Conservation (phyloP, 2,888 invertebrate species). For the Crepidodera aurea region DNA sequence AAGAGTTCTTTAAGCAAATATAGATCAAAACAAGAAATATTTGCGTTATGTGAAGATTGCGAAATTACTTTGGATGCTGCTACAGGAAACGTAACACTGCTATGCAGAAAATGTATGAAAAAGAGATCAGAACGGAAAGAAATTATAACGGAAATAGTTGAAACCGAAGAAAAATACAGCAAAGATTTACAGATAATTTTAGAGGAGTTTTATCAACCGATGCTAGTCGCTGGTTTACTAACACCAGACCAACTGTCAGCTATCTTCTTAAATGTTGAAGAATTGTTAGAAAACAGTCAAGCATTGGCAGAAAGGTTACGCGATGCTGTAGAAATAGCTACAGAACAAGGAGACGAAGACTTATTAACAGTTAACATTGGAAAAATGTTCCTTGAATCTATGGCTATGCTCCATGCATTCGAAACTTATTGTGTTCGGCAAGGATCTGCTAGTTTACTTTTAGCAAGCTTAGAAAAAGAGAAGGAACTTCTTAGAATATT, state of each 20-base stretch:
- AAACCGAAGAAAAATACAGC: conserved; percentile 95
- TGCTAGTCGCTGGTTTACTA: conserved; percentile 89
- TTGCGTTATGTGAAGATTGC: conserved; percentile 80
- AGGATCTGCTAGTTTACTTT: conserved; percentile 84
- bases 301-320: conserved; percentile 86
- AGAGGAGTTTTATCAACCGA: conserved; percentile 92
- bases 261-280: conserved; percentile 93
- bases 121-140: conserved; percentile 91
- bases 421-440: conserved; percentile 95
- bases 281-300: conserved; percentile 85
- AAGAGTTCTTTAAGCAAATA: conserved; percentile 83
- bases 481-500: conserved; percentile 94
- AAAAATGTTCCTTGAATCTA: conserved; percentile 87
- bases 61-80: conserved; percentile 75
- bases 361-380: conserved; percentile 89
- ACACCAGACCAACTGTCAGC: conserved; percentile 91
- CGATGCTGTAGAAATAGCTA: conserved; percentile 85
- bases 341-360: conserved; percentile 84
- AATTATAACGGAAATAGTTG: conserved; percentile 93
- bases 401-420: conserved; percentile 92
- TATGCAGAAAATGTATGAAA: conserved; percentile 88
- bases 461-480: conserved; percentile 92
- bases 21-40: conserved; percentile 68
- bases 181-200: conserved; percentile 90
- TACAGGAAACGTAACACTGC: conserved; percentile 81